Conservation (phyloP, 1,140 invertebrate genomes). For the Saxidomus purpurata region DNA sequence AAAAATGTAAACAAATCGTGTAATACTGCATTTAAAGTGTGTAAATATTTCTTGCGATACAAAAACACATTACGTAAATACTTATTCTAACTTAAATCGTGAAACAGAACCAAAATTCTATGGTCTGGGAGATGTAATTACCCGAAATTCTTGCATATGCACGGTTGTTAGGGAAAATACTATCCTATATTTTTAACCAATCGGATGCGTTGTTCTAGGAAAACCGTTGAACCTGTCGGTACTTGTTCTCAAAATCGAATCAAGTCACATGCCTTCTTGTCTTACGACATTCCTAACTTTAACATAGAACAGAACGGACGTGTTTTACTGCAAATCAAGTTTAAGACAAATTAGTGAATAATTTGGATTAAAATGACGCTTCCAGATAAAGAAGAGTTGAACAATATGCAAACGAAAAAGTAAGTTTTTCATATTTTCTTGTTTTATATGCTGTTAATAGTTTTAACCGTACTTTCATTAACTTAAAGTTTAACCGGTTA, state of each 20-base stretch:
- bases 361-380: constrained; percentile 55
- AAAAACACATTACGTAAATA: too few relatives aligned
- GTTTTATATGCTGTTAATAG: too few relatives aligned
- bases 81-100: too few relatives aligned
- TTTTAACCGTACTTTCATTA: too few relatives aligned
- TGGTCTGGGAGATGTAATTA: not conserved
- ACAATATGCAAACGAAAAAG: constrained; percentile 45
- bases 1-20: constrained; percentile 11
- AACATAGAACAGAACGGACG: constrained; percentile 5
- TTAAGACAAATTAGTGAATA: constrained; percentile 28
- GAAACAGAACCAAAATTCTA: not conserved
- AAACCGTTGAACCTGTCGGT: not conserved
- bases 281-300: constrained; percentile 6
- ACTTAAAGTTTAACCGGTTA: too few relatives aligned
- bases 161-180: constrained; percentile 47
- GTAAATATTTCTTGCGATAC: not conserved
- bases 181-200: constrained; percentile 15
- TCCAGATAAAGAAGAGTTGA: constrained; percentile 43
- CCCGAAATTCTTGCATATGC: not conserved
- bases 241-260: constrained; percentile 24
- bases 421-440: constrained; percentile 20
- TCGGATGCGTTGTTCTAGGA: constrained; percentile 41
- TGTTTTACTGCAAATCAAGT: not conserved
- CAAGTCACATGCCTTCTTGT: not conserved
- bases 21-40: not conserved